Conservation (phyloP, 2,888 invertebrate genomes). For the Cephus nigrinus region DNA sequence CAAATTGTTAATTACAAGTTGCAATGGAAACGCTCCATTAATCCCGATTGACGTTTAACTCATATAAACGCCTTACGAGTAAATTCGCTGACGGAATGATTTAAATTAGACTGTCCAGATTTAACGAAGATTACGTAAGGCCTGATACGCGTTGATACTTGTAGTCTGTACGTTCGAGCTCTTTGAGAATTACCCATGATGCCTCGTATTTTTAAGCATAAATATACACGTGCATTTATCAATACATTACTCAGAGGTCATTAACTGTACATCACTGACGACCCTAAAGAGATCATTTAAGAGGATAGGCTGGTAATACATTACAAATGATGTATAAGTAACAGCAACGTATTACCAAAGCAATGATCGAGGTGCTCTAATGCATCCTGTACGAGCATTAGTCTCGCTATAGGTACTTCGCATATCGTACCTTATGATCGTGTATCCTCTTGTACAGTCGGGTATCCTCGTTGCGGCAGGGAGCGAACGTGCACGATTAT, state of each 20-base stretch:
- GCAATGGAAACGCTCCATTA: slow-evolving; percentile 21
- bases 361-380: not conserved
- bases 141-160: not conserved
- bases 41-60: slow-evolving; percentile 9
- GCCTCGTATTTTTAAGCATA: not conserved
- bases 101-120: not conserved
- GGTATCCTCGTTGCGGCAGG: not conserved
- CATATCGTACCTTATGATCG: not conserved
- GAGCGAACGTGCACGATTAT: not conserved
- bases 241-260: not conserved
- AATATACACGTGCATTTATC: not conserved
- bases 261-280: not conserved
- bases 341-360: slow-evolving; percentile 6
- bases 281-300: not conserved
- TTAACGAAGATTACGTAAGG: not conserved
- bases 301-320: not conserved
- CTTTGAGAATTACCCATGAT: not conserved
- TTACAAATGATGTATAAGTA: slow-evolving; percentile 17
- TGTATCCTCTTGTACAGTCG: not conserved
- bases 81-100: not conserved
- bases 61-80: not conserved
- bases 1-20: slow-evolving; percentile 41
- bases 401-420: not conserved
- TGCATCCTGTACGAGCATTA: not conserved
- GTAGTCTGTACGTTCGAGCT: not conserved